Evolutionary conservation across 1,140 invertebrate genomes (phyloP), one percentile per base, ranked within the genome.

Genomic region (Drosophila albomicans): DNA sequence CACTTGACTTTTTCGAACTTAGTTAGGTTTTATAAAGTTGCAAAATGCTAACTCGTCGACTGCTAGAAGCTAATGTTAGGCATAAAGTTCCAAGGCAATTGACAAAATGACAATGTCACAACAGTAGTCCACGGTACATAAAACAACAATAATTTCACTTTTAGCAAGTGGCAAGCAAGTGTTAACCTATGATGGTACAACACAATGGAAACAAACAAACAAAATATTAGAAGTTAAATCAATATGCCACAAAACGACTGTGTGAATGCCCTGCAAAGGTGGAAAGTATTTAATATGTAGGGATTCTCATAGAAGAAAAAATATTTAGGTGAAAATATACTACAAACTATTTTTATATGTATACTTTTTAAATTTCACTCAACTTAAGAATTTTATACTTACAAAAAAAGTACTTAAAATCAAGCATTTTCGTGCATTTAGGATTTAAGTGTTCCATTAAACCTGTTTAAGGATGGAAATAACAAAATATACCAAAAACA

Each of bases 91-190:
- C 5, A 35, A 54, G 13, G 51, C 30, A 3, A 32, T 35, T 28
- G 25, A 5, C 49, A 16, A 35, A 54, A 13, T 52, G 25, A 28
- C 11, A 54, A 20, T 32, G n/a, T 13, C 8, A 35, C 52, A 56
- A 57, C 32, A 25, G 20, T n/a, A 28, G 45, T 52, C 5, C 10
- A 13, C 25, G 5, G 25, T 52, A 52, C 10, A 15, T 30, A 49
- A 59, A 89, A 84, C 72, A 79, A 77, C 78, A 76, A 79, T 85
- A 88, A 85, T 88, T 88, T 88, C 85, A 90, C 85, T 88, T 88
- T 88, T 90, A 88, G 85, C 85, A 85, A 81, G 67, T 88, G 51
- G 56, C 63, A 11, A 52, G 51, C 46, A 20, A 20, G n/a, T 86
- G 82, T 86, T 86, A 87, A 65, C 65, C 64, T 66, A 51, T 51